Evolutionary conservation across 2,113 vertebrate genomes (phyloP).

Genomic region (Cebus imitator): DNA sequence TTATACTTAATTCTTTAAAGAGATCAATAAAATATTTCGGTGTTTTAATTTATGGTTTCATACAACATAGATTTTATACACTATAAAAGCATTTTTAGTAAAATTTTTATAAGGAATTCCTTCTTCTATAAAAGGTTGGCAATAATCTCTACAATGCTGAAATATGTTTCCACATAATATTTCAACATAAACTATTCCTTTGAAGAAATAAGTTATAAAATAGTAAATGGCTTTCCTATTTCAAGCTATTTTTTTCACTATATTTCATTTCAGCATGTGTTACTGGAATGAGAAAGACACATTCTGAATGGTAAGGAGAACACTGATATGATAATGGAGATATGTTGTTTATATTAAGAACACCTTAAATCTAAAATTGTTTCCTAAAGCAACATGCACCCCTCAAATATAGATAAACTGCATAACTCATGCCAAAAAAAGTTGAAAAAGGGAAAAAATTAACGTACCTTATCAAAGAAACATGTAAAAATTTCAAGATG

Average conservation of each 20-base stretch:
- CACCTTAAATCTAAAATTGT: not conserved
- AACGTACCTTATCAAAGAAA: not conserved
- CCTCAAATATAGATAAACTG: not conserved
- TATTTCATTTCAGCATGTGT: not conserved
- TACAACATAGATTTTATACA: not conserved
- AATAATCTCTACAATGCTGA: not conserved
- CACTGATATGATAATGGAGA: not conserved
- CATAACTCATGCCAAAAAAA: not conserved
- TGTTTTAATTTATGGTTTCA: not conserved
- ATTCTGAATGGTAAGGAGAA: not conserved
- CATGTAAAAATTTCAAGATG: not conserved
- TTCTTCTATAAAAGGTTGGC: not conserved
- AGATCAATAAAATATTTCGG: not conserved
- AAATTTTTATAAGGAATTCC: not conserved
- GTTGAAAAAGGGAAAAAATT: not conserved
- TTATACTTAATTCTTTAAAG: not conserved
- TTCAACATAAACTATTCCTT: not conserved
- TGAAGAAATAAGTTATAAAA: not conserved
- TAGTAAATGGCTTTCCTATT: not conserved
- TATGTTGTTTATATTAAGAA: not conserved
- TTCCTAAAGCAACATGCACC: not conserved
- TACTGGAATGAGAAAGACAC: not conserved
- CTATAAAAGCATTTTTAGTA: not conserved
- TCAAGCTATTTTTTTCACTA: not conserved
- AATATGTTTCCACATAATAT: not conserved